These are phyloP conservation scores for Arion vulgaris DNA, from an alignment of 1,140 invertebrate species.

Conservation along the genomic window DNA sequence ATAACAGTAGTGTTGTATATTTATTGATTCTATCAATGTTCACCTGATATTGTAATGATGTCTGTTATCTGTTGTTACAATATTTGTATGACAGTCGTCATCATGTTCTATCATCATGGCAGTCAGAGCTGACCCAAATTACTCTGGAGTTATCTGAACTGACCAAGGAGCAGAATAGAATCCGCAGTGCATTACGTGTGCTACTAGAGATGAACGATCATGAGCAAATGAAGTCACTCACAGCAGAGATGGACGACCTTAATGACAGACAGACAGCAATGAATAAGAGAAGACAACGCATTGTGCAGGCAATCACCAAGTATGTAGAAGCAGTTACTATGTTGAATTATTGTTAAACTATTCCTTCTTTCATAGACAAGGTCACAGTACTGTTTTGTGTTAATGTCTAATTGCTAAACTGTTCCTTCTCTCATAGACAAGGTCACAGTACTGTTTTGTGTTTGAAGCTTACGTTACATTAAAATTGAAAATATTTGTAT, in stretches of 20 bases:
- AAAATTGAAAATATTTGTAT: too few relatives aligned
- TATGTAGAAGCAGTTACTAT: not conserved
- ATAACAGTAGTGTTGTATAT: too few relatives aligned
- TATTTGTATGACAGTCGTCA: too few relatives aligned
- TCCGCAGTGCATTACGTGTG: constrained; percentile 26
- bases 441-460: too few relatives aligned
- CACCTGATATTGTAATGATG: not conserved
- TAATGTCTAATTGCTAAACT: too few relatives aligned
- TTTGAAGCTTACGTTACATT: too few relatives aligned
- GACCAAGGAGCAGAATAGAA: constrained; percentile 32
- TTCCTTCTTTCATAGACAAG: too few relatives aligned
- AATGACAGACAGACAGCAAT: constrained; percentile 24
- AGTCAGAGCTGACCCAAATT: constrained; percentile 29
- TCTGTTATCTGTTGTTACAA: not conserved
- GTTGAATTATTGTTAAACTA: not conserved
- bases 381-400: too few relatives aligned
- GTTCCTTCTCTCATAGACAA: too few relatives aligned
- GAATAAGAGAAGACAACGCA: constrained; percentile 20
- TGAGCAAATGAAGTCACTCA: constrained; percentile 24
- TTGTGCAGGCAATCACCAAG: constrained; percentile 22
- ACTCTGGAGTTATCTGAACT: constrained; percentile 27
- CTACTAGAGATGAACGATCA: constrained; percentile 37
- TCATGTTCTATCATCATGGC: not conserved
- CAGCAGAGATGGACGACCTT: constrained; percentile 33
- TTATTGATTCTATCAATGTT: too few relatives aligned